These are phyloP conservation scores for Cnemophilus loriae DNA, from an alignment of 2,113 vertebrate genomes.

Conservation along the genomic window DNA sequence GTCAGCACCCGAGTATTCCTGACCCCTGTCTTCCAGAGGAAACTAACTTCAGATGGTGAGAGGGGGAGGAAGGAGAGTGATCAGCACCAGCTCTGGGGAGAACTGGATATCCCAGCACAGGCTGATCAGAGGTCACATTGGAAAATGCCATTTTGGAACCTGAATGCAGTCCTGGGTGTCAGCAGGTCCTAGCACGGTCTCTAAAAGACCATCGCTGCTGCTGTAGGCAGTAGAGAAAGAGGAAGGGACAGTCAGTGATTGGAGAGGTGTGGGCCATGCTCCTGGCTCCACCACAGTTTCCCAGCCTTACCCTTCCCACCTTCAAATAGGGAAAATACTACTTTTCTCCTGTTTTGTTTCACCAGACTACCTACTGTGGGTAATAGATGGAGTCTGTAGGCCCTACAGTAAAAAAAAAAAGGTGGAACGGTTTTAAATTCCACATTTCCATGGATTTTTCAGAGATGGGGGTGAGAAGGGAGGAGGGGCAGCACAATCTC, in stretches of 20 bases:
- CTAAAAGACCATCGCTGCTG: not conserved
- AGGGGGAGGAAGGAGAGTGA: not conserved
- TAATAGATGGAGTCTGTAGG: not conserved
- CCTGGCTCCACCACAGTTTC: not conserved
- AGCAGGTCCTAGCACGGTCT: not conserved
- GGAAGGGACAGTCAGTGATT: accelerated
- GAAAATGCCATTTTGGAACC: not conserved
- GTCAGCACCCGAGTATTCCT: not conserved
- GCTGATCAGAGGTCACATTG: not conserved
- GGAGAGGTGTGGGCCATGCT: accelerated
- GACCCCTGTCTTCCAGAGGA: not conserved
- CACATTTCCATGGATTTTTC: not conserved
- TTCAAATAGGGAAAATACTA: not conserved
- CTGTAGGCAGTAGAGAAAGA: not conserved
- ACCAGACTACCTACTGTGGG: accelerated
- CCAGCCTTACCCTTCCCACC: not conserved
- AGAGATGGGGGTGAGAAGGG: not conserved
- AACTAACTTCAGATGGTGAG: conserved; percentile 22
- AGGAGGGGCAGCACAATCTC: not conserved
- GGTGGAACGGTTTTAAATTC: not conserved
- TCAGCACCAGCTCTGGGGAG: not conserved
- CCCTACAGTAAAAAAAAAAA: not conserved
- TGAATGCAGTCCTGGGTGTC: too few species aligned
- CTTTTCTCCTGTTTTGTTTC: not conserved
- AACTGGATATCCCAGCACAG: accelerated